phyloP scores from a whole-genome alignment of 2,888 invertebrate species.

The Cybosia mesomella region DNA sequence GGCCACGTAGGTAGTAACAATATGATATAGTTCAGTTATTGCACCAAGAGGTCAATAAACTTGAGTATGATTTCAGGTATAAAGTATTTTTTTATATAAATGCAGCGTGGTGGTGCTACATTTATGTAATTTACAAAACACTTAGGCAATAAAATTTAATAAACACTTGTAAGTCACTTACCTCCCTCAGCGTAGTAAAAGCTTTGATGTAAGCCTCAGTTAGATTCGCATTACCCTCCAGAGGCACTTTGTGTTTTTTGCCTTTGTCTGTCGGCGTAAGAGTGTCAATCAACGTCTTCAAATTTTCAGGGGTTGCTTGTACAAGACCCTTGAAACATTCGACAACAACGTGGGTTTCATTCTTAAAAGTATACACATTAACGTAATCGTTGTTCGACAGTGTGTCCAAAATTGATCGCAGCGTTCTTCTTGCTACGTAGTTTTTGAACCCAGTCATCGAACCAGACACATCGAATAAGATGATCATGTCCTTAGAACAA shows the following conservation, averaged over 20 bases:
- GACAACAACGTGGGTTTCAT: conserved; percentile 91
- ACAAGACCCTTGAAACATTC: conserved; percentile 95
- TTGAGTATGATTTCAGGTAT: too few relatives aligned
- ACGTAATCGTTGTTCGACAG: conserved; percentile 99
- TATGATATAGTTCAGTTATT: too few relatives aligned
- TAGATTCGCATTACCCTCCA: conserved; percentile 94
- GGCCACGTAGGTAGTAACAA: too few relatives aligned
- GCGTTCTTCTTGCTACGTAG: conserved; percentile 94
- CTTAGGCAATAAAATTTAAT: neutral
- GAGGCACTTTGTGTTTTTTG: conserved; percentile 84
- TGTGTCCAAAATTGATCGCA: conserved; percentile 96
- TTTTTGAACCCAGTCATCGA: conserved; percentile 96
- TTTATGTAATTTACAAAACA: neutral
- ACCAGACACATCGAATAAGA: conserved; percentile 97
- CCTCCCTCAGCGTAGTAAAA: conserved; percentile 92
- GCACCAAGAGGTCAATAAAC: too few relatives aligned
- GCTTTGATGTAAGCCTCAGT: conserved; percentile 93
- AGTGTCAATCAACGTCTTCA: conserved; percentile 90
- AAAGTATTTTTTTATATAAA: too few relatives aligned
- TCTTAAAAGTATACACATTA: conserved; percentile 95
- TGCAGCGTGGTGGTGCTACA: too few relatives aligned
- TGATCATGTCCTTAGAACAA: conserved; percentile 98
- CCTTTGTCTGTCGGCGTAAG: conserved; percentile 82
- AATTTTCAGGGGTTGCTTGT: conserved; percentile 95
- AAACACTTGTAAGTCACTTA: conserved; percentile 75